Percentiles rank a stretch among this genome's conserved stretches.
These are phyloP conservation scores for Pteronura brasiliensis DNA, from an alignment of 2,113 vertebrate genomes.

Conservation along the genomic window DNA sequence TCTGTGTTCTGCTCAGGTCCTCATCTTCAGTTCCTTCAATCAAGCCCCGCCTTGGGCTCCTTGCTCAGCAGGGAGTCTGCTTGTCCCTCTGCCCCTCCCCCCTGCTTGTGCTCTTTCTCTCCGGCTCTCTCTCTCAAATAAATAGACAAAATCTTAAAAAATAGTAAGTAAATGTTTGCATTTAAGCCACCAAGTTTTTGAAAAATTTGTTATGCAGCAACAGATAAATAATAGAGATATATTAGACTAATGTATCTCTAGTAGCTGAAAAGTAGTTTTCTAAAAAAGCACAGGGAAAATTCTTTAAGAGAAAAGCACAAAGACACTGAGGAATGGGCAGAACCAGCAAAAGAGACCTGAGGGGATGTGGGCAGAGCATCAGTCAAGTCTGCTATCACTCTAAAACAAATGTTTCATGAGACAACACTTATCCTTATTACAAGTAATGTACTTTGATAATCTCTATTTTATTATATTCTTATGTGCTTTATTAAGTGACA, in stretches of 20 bases:
- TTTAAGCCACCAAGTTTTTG: neutral
- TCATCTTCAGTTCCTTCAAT: neutral
- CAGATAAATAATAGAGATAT: neutral
- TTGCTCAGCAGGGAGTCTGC: neutral
- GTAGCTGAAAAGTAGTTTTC: neutral
- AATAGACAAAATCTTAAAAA: neutral
- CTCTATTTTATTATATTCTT: neutral
- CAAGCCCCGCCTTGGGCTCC: neutral
- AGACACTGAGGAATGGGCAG: neutral
- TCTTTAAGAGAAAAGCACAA: neutral
- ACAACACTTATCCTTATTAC: neutral
- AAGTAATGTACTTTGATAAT: neutral
- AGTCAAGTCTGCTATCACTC: neutral
- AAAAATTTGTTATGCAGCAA: neutral
- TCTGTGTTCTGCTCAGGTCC: neutral
- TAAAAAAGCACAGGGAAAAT: neutral
- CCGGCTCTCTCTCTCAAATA: neutral
- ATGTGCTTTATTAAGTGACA: conserved; percentile 9
- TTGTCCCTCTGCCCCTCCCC: neutral
- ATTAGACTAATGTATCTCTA: neutral
- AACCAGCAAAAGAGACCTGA: neutral
- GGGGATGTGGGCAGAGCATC: neutral
- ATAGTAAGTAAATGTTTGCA: neutral
- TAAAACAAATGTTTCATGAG: conserved; percentile 12
- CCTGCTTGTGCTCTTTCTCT: neutral